Base-by-base conservation (phyloP, 2,113 vertebrate genomes). In the Anoura caudifer region DNA sequence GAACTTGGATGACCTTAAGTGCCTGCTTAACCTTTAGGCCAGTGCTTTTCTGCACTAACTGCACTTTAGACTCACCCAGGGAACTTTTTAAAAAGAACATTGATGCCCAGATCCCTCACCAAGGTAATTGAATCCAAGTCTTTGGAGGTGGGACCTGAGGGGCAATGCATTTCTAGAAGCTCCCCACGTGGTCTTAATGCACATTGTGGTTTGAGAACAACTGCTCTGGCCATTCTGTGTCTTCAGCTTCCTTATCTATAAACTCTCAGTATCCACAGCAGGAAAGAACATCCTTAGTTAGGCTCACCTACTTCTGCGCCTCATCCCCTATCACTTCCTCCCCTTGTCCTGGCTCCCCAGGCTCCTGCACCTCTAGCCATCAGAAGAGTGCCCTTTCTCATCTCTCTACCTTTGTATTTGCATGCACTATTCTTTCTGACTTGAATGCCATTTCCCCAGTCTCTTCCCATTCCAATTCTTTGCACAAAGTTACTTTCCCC, bases 311-410 rank as follows among this genome's bases (percentile, higher is more conserved):
- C 26, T 50, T 33, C 13, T 52, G 36, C 54, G 28, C 22, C 41
- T 77, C 54, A 11, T 4, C 15, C 8, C 9, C 31, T 38, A 4
- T 31, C 33, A 0, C 16, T 36, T 5, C 43, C 24, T 52, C 41
- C 89, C 31, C 63, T 15, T 63, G 28, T 56, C 17, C 24, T 0
- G 26, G 4, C 16, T 15, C 22, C 10, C 13, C 4, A 26, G 2
- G 45, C 4, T 24, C 4, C 52, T 28, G 26, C 24, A 24, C 26
- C 19, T 31, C 16, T 28, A 33, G 31, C 54, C 33, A 4, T 5
- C 5, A 1, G 20, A 4, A 31, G 33, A 15, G 7, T 7, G 1
- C 47, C n/a, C 36, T 0, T 1, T 31, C 47, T 77, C 36, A 24
- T 2, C 63, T 38, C 31, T 24, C 33, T 11, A 1, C 26, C 11